phyloP scores from a whole-genome alignment of 2,113 vertebrate genomes.

The Corythornis madagascariensis region DNA sequence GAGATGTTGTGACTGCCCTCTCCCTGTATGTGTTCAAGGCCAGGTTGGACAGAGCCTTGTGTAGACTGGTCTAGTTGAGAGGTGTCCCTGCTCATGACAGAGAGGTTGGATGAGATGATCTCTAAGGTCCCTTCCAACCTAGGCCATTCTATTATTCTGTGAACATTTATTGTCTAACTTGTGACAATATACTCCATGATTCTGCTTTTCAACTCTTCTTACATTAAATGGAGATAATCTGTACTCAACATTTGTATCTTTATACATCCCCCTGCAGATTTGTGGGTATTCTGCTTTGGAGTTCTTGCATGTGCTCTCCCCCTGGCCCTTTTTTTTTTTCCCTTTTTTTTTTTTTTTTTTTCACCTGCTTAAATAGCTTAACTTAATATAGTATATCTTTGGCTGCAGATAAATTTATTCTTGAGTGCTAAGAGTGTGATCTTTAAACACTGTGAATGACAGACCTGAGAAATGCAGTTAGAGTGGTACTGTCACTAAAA shows the following conservation, averaged over 20 bases:
- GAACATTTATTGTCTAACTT: not conserved
- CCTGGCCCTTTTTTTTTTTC: no score
- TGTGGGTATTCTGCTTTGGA: not conserved
- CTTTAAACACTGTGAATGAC: not conserved
- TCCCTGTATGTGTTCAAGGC: no score
- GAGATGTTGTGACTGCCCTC: no score
- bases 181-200: not conserved
- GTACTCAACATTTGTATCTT: not conserved
- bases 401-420: not conserved
- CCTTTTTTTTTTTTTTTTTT: not conserved
- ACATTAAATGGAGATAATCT: not conserved
- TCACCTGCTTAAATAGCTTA: not conserved
- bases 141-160: no score
- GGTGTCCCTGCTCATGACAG: no score
- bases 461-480: constrained; percentile 12
- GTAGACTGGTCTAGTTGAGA: no score
- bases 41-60: no score
- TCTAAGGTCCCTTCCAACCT: no score
- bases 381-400: not conserved
- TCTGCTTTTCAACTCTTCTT: not conserved
- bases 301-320: not conserved
- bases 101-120: no score
- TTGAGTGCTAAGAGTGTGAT: not conserved
- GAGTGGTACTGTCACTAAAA: not conserved
- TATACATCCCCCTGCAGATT: not conserved